Percentiles rank a stretch among this genome's conserved stretches.
Conservation (phyloP, 2,888 invertebrate genomes). For the Apamea anceps region DNA sequence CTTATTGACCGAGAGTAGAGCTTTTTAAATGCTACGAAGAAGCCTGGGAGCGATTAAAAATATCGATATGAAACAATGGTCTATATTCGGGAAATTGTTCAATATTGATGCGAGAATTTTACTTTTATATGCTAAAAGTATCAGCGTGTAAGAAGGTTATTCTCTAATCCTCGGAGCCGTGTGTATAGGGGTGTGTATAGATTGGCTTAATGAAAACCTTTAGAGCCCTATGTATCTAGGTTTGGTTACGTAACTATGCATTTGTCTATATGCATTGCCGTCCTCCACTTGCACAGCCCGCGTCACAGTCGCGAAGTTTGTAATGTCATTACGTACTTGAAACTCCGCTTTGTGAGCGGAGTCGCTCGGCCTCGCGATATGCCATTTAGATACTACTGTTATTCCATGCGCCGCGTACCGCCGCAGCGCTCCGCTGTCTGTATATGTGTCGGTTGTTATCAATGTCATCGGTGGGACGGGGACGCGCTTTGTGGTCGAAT, state of each 20-base stretch:
- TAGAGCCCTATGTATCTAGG: neutral
- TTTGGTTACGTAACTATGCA: neutral
- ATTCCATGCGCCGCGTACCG: conserved; percentile 34
- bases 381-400: conserved; percentile 64
- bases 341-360: conserved; percentile 74
- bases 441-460: conserved; percentile 38
- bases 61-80: neutral
- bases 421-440: neutral
- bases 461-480: conserved; percentile 49
- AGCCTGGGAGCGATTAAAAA: neutral
- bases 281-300: conserved; percentile 45
- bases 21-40: neutral
- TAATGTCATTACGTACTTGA: conserved; percentile 77
- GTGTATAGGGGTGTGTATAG: neutral
- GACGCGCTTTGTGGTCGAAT: conserved; percentile 48
- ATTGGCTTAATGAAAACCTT: neutral
- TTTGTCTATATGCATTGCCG: neutral
- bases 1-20: neutral
- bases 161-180: neutral
- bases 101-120: neutral
- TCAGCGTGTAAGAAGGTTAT: neutral
- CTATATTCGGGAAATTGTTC: neutral
- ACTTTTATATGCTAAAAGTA: neutral
- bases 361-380: conserved; percentile 63
- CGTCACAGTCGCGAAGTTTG: conserved; percentile 71